Base-by-base conservation (phyloP, 64 coral and sea anemone species). In the Catalaphyllia jardinei region DNA sequence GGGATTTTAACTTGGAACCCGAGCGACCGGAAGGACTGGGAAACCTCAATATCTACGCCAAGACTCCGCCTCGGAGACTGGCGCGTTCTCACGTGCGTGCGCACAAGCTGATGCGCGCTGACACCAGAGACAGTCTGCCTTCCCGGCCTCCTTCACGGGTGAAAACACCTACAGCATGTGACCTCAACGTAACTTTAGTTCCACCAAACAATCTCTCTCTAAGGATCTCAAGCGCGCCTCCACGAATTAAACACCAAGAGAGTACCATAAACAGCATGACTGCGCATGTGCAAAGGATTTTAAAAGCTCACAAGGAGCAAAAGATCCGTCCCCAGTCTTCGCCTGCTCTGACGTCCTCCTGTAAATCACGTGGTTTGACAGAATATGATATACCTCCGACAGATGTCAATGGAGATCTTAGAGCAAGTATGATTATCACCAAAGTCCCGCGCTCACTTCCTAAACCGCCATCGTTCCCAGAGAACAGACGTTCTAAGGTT, bases 11-110 rank as follows among this genome's bases (percentile, higher is more conserved):
- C 76, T 73, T 99, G 3, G 87, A 73, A 14, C 87, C 97, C 51
- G 97, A 99, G 73, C 88, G 97, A 63, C 97, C 94, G 6, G 94
- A 99, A 33, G 83, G 77, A 52, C 85, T 99, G 4, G 88, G 97
- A 0, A 93, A 79, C 30, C 73, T 95, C 6, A 92, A 95, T 12
- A 74, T 91, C 79, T 99, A 93, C 52, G 78, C 75, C 11, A 99
- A 91, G 74, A 88, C 90, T 12, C 80, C 88, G 33, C 90, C 97
- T 42, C 91, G 84, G 1, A 93, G 81, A 78, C 73, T 90, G 19
- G 77, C 94, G 0, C 97, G 91, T 61, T 78, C 94, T 19, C 93
- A 99, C 25, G 88, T 99, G 38, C 93, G 97, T n/a, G 93, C 97
- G 16, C 97, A 99, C 17, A 92, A 94, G 60, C 88, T 95, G 28